phyloP scores from a whole-genome alignment of 2,888 invertebrate genomes.

The Ophonus ardosiacus region DNA sequence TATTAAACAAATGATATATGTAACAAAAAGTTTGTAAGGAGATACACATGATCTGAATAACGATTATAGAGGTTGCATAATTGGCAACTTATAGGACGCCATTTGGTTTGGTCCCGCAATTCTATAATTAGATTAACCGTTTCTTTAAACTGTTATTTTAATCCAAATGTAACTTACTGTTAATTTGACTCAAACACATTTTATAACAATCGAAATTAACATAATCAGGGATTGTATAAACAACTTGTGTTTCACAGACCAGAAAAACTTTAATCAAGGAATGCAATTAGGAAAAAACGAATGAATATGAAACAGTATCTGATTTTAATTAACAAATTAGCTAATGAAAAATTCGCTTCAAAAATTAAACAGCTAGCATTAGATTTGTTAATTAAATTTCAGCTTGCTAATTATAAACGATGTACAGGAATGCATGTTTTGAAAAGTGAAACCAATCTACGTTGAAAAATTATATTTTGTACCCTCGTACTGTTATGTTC shows the following conservation, averaged over 20 bases:
- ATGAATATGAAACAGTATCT: not conserved
- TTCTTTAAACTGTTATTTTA: constrained; percentile 3
- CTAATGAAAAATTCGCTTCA: not conserved
- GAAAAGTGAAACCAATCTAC: too few species aligned
- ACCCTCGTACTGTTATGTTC: too few species aligned
- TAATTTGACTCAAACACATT: constrained; percentile 29
- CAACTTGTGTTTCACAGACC: not conserved
- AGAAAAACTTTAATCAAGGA: constrained; percentile 17
- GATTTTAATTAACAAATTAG: not conserved
- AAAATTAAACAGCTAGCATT: not conserved
- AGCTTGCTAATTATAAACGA: too few species aligned
- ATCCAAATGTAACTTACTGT: constrained; percentile 18
- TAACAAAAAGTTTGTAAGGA: constrained; percentile 13
- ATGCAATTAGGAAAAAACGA: not conserved
- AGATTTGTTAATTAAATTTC: too few species aligned
- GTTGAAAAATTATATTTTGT: too few species aligned
- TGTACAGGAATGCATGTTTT: too few species aligned
- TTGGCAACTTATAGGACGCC: constrained; percentile 2
- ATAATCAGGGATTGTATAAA: not conserved
- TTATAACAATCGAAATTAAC: constrained; percentile 15
- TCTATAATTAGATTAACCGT: constrained; percentile 37
- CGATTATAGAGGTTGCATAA: constrained; percentile 34
- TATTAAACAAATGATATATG: not conserved
- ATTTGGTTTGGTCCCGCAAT: not conserved
- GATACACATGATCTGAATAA: constrained; percentile 29